A percentile compares a stretch with the other conserved stretches of the same genome.
These are phyloP conservation scores for Orgyia antiqua DNA, from an alignment of 2,888 invertebrate species.

Conservation along the genomic window DNA sequence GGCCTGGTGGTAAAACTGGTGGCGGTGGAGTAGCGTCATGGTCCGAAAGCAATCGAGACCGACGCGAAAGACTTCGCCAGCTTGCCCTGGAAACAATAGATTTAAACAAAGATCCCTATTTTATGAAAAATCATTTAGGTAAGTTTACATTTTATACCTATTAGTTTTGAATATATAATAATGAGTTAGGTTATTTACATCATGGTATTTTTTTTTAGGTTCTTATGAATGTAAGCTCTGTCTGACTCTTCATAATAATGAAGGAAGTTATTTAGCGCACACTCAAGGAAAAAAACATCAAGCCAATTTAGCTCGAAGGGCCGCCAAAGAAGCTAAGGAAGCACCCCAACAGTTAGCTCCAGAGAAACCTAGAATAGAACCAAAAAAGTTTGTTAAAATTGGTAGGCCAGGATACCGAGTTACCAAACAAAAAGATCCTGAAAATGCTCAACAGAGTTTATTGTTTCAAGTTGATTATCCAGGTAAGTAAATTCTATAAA, in stretches of 20 bases:
- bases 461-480: conserved; percentile 98
- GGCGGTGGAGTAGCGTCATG: conserved; percentile 99
- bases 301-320: conserved; percentile 97
- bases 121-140: conserved; percentile 99
- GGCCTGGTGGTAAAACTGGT: conserved; percentile 99
- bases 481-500: conserved; percentile 65
- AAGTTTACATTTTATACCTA: no score
- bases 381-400: conserved; percentile 99
- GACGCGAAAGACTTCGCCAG: conserved; percentile 96
- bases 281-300: conserved; percentile 99
- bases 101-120: conserved; percentile 99
- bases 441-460: conserved; percentile 96
- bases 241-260: conserved; percentile 98
- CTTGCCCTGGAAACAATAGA: conserved; percentile 99
- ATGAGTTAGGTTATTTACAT: conserved; percentile 3
- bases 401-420: conserved; percentile 99
- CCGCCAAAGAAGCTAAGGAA: conserved; percentile 99
- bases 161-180: no score
- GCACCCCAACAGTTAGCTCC: conserved; percentile 96
- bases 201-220: conserved; percentile 51
- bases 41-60: conserved; percentile 98
- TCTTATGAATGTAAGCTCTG: conserved; percentile 99
- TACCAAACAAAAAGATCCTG: conserved; percentile 98
- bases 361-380: conserved; percentile 97
- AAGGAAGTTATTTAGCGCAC: conserved; percentile 98